phyloP scores from a whole-genome alignment of 1,140 invertebrate genomes.

The Heterodera schachtii region DNA sequence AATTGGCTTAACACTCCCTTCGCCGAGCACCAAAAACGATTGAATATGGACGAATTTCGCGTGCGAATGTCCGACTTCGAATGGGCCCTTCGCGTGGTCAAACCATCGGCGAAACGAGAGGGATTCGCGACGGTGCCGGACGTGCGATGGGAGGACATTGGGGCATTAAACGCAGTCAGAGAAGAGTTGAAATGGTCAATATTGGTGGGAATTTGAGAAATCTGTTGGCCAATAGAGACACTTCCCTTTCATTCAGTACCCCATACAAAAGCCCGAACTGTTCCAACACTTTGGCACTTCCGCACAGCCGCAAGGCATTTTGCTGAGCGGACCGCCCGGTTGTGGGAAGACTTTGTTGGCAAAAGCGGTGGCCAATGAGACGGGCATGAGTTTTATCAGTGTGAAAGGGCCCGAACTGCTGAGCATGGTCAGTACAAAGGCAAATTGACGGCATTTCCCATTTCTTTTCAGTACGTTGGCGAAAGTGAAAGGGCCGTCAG shows the following conservation, averaged over 20 bases:
- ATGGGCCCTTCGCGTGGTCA: constrained; percentile 78
- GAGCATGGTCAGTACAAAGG: constrained; percentile 77
- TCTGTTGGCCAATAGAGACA: background rate
- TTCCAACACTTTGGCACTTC: constrained; percentile 78
- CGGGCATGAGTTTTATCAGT: constrained; percentile 92
- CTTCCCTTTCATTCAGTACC: constrained; percentile 72
- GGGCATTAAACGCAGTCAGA: constrained; percentile 83
- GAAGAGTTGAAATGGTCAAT: constrained; percentile 87
- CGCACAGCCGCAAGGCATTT: constrained; percentile 78
- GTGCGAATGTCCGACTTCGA: constrained; percentile 62
- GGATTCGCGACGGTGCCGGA: constrained; percentile 96
- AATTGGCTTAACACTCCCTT: constrained; percentile 46
- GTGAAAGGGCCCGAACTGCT: constrained; percentile 94
- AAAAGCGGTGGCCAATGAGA: constrained; percentile 87
- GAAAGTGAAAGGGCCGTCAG: constrained; percentile 95
- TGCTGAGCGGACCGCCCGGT: constrained; percentile 89
- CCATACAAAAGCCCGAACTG: constrained; percentile 81
- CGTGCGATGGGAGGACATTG: constrained; percentile 94
- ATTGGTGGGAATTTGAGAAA: constrained; percentile 71
- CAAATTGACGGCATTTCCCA: constrained; percentile 16
- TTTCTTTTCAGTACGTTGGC: constrained; percentile 83
- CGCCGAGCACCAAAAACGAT: background rate
- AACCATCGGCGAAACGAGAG: constrained; percentile 91
- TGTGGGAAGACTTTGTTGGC: constrained; percentile 63
- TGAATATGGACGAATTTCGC: constrained; percentile 11